Evolutionary conservation across 2,888 invertebrate genomes (phyloP).

Genomic region (Aporophyla nigra): DNA sequence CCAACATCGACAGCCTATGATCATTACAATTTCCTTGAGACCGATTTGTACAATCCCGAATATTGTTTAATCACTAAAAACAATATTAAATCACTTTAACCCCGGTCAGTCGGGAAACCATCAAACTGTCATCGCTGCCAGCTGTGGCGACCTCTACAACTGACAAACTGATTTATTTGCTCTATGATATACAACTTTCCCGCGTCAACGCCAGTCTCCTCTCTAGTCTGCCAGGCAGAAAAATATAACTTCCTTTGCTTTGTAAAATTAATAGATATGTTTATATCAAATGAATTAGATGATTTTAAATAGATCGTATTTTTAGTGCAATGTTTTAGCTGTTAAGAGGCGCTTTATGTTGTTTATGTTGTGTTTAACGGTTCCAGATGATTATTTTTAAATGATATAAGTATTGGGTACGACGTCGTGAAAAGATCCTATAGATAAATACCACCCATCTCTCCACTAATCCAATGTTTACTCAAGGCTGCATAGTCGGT

Average conservation of each 20-base stretch:
- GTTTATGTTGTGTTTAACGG: slow-evolving; percentile 13
- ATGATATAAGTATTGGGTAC: background rate
- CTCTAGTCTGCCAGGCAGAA: slow-evolving; percentile 23
- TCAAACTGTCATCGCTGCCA: slow-evolving; percentile 48
- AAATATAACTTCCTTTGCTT: slow-evolving; percentile 53
- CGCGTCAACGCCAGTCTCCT: slow-evolving; percentile 10
- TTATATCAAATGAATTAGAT: slow-evolving; percentile 40
- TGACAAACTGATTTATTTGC: slow-evolving; percentile 55
- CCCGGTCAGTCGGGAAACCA: slow-evolving; percentile 53
- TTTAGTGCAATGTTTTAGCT: slow-evolving; percentile 27
- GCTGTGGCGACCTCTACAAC: slow-evolving; percentile 56
- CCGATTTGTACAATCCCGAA: slow-evolving; percentile 4
- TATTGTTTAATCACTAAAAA: slow-evolving; percentile 22
- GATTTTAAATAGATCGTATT: slow-evolving; percentile 48
- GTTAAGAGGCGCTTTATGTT: slow-evolving; percentile 11
- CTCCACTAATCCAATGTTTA: too few species aligned
- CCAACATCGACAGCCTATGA: too few species aligned
- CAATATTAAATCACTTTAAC: slow-evolving; percentile 32
- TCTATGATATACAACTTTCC: slow-evolving; percentile 32
- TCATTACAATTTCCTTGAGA: background rate
- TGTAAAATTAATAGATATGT: slow-evolving; percentile 56
- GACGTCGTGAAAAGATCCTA: too few species aligned
- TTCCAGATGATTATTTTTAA: background rate
- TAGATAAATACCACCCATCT: too few species aligned
- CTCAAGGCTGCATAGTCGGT: too few species aligned